Evolutionary conservation across 2,888 invertebrate genomes (phyloP).

Genomic region (Synanthedon vespiformis): DNA sequence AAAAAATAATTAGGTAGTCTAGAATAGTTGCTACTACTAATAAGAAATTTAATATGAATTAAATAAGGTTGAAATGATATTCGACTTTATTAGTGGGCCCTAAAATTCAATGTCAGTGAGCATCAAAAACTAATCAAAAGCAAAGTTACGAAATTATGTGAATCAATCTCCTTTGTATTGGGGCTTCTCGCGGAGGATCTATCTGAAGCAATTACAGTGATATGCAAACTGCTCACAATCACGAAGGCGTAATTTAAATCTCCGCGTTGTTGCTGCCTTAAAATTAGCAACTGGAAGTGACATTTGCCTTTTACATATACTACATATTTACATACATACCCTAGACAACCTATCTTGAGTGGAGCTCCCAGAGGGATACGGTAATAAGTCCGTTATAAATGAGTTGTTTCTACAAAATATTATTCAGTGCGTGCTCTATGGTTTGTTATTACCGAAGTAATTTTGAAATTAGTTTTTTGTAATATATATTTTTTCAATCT

Average conservation of each 20-base stretch:
- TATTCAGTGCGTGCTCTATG: slow-evolving; percentile 16
- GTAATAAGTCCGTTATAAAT: slow-evolving; percentile 51
- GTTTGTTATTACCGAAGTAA: slow-evolving; percentile 1
- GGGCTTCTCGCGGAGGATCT: slow-evolving; percentile 12
- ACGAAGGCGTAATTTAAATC: slow-evolving; percentile 31
- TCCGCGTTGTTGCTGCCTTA: slow-evolving; percentile 3
- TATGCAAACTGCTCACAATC: slow-evolving; percentile 38
- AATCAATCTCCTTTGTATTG: slow-evolving; percentile 10
- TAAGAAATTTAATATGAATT: too few relatives aligned
- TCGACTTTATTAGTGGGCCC: too few relatives aligned
- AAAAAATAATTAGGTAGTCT: too few relatives aligned
- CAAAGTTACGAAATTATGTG: slow-evolving; percentile 2
- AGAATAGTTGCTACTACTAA: too few relatives aligned
- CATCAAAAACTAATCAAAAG: background rate
- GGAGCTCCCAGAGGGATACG: slow-evolving; percentile 18
- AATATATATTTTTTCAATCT: slow-evolving; percentile 2
- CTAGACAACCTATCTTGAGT: slow-evolving; percentile 29
- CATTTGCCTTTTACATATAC: too few relatives aligned
- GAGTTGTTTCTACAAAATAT: slow-evolving; percentile 22
- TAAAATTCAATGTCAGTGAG: too few relatives aligned
- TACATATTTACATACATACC: too few relatives aligned
- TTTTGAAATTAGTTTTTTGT: background rate
- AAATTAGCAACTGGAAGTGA: background rate
- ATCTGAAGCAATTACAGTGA: slow-evolving; percentile 33
- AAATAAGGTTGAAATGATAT: too few relatives aligned